A percentile compares a stretch with the other conserved stretches of the same genome.
phyloP scores from a whole-genome alignment of 2,888 invertebrate species.

The Osmoderma eremita region DNA sequence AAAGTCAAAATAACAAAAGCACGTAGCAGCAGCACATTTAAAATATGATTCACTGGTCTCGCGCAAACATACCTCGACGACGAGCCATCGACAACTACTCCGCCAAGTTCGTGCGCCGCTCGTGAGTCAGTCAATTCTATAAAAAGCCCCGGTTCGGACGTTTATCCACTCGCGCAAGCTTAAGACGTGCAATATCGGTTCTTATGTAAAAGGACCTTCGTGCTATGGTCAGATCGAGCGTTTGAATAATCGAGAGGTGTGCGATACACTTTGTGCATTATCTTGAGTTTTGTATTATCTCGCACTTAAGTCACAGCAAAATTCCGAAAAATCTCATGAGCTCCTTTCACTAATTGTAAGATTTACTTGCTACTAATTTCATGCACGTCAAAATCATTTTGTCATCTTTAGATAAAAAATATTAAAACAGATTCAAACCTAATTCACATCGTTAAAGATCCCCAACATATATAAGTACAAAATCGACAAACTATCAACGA shows the following conservation, averaged over 20 bases:
- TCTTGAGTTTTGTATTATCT: constrained; percentile 25
- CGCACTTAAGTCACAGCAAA: constrained; percentile 6
- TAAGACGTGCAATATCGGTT: constrained; percentile 1
- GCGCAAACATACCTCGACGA: background rate
- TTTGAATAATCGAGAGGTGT: background rate
- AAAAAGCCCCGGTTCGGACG: background rate
- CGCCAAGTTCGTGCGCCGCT: too few species aligned
- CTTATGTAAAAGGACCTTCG: constrained; percentile 21
- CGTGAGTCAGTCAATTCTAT: constrained; percentile 25
- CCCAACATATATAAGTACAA: too few species aligned
- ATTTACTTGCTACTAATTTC: too few species aligned
- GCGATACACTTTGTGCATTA: background rate
- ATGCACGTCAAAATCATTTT: background rate
- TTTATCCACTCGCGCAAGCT: constrained; percentile 7
- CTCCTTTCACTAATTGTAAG: too few species aligned
- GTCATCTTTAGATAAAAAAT: background rate
- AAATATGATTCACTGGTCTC: constrained; percentile 7
- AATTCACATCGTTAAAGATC: too few species aligned
- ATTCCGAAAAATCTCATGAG: too few species aligned
- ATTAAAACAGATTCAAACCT: too few species aligned
- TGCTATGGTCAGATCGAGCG: background rate
- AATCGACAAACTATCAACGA: too few species aligned
- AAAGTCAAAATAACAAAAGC: background rate
- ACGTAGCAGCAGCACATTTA: constrained; percentile 11
- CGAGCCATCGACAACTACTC: constrained; percentile 3